A percentile compares a stretch with the other conserved stretches of the same genome.
These are phyloP conservation scores for Leiothrix lutea DNA, from an alignment of 2,113 vertebrate species.

Conservation along the genomic window DNA sequence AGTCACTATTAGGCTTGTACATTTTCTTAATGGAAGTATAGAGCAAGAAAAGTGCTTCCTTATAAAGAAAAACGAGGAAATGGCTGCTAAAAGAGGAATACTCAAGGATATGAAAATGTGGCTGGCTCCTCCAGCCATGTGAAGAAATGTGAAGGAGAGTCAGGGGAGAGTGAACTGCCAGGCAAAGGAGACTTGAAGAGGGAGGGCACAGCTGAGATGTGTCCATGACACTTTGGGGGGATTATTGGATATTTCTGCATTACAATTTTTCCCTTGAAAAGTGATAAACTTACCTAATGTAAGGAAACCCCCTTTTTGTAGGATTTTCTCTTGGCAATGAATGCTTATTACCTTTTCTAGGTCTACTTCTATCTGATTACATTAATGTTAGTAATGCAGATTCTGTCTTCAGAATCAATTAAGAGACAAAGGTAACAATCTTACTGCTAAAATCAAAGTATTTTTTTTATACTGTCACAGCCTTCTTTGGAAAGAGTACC, in stretches of 20 bases:
- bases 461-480: not conserved
- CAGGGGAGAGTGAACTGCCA: not conserved
- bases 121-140: not conserved
- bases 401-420: not conserved
- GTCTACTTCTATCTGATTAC: not conserved
- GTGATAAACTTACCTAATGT: not conserved
- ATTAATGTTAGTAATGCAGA: not conserved
- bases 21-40: conserved; percentile 59
- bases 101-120: not conserved
- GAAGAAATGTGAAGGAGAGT: not conserved
- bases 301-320: not conserved
- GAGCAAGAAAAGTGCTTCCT: conserved; percentile 43
- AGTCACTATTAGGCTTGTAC: conserved; percentile 50
- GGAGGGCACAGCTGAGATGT: not conserved
- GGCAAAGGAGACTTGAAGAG: not conserved
- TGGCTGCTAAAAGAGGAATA: conserved; percentile 22
- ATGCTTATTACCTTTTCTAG: not conserved
- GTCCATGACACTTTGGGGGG: not conserved
- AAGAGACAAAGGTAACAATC: not conserved
- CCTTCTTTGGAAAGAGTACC: not conserved
- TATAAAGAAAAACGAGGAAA: conserved; percentile 40
- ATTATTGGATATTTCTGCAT: not conserved
- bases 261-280: not conserved
- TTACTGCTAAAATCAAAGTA: not conserved
- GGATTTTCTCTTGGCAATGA: not conserved